A percentile compares a stretch with the other conserved stretches of the same genome.
Evolutionary conservation across 2,888 invertebrate genomes (phyloP).

Genomic region (Spodoptera picta): DNA sequence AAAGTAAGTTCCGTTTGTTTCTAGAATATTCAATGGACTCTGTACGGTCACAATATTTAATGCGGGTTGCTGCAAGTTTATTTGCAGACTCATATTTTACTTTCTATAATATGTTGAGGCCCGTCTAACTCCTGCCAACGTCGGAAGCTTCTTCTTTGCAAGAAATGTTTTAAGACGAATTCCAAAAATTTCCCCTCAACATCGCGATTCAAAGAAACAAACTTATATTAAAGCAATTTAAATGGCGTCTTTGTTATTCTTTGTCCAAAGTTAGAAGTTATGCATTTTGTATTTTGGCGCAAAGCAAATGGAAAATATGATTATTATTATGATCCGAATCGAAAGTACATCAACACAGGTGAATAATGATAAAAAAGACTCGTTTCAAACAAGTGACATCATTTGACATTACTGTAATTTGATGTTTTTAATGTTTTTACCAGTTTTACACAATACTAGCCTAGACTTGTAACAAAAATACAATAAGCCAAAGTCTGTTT

Average conservation of each 20-base stretch:
- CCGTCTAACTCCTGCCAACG: slow-evolving; percentile 75
- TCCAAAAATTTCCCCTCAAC: slow-evolving; percentile 82
- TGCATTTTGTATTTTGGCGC: slow-evolving; percentile 71
- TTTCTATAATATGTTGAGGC: slow-evolving; percentile 68
- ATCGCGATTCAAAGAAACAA: slow-evolving; percentile 82
- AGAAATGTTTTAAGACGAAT: slow-evolving; percentile 84
- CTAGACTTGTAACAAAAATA: no score
- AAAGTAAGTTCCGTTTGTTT: slow-evolving; percentile 5
- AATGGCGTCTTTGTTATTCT: slow-evolving; percentile 81
- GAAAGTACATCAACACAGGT: neutral
- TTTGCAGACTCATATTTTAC: slow-evolving; percentile 64
- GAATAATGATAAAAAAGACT: neutral
- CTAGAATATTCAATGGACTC: slow-evolving; percentile 32
- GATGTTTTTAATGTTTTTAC: no score
- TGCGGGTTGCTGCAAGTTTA: slow-evolving; percentile 57
- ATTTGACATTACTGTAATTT: no score
- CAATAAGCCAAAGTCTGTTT: no score
- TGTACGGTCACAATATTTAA: slow-evolving; percentile 41
- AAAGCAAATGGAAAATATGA: slow-evolving; percentile 53
- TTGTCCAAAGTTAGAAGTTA: slow-evolving; percentile 74
- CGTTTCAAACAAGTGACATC: no score
- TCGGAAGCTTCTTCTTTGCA: slow-evolving; percentile 79
- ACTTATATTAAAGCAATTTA: slow-evolving; percentile 84
- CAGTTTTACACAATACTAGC: no score
- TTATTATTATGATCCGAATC: slow-evolving; percentile 42